Evolutionary conservation across 2,888 invertebrate species (phyloP).

Genomic region (Phlogophora meticulosa): DNA sequence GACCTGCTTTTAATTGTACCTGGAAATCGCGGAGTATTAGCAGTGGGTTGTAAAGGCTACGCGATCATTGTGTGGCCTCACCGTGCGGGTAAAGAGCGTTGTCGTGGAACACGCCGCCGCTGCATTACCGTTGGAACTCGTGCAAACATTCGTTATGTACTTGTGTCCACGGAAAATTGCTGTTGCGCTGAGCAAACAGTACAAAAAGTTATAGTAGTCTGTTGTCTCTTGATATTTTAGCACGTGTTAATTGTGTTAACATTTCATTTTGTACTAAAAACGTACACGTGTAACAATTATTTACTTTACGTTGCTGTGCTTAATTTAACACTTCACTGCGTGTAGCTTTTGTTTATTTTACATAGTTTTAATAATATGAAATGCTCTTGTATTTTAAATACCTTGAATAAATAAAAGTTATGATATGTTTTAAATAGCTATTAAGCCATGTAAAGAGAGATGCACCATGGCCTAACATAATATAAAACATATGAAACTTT

Average conservation of each 20-base stretch:
- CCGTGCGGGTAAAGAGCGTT: slow-evolving; percentile 49
- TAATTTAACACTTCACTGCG: slow-evolving; percentile 28
- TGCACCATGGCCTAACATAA: slow-evolving; percentile 52
- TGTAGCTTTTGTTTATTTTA: slow-evolving; percentile 14
- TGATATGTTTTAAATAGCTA: background rate
- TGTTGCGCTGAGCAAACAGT: slow-evolving; percentile 59
- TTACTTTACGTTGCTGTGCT: slow-evolving; percentile 26
- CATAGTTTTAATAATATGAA: slow-evolving; percentile 1
- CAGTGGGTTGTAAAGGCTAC: slow-evolving; percentile 50
- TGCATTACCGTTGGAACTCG: slow-evolving; percentile 65
- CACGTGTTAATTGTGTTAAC: slow-evolving; percentile 65
- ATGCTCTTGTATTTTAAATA: background rate
- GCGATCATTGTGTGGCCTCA: slow-evolving; percentile 55
- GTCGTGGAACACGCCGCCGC: slow-evolving; percentile 51
- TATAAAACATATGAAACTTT: slow-evolving; percentile 80
- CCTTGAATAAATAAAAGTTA: background rate
- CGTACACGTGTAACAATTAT: slow-evolving; percentile 30
- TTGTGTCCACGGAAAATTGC: slow-evolving; percentile 69
- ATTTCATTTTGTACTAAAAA: slow-evolving; percentile 49
- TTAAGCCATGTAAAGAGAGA: slow-evolving; percentile 3
- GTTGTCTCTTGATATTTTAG: slow-evolving; percentile 63
- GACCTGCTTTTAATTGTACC: slow-evolving; percentile 64
- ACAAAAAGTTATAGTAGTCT: slow-evolving; percentile 63
- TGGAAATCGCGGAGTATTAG: slow-evolving; percentile 62
- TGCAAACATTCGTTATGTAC: slow-evolving; percentile 72